phyloP scores from a whole-genome alignment of 2,888 invertebrate genomes.

The Danaus chrysippus region DNA sequence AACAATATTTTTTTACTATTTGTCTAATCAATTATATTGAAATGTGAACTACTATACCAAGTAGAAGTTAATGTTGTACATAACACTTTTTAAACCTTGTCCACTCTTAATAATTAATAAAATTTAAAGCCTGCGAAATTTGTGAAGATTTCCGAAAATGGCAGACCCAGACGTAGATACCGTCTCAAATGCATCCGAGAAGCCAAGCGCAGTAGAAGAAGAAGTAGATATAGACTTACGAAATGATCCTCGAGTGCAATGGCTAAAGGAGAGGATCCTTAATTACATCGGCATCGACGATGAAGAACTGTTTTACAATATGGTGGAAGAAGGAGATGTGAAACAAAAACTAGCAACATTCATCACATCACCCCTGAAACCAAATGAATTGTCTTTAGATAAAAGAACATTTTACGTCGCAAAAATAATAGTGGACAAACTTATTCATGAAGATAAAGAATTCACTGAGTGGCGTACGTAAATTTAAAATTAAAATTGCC shows the following conservation, averaged over 20 bases:
- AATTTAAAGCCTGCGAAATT: not conserved
- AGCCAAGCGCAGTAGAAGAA: slow-evolving; percentile 19
- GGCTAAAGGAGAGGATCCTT: slow-evolving; percentile 83
- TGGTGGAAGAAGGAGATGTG: slow-evolving; percentile 76
- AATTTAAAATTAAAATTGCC: not conserved
- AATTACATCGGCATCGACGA: slow-evolving; percentile 77
- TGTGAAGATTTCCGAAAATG: slow-evolving; percentile 14
- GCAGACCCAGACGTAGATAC: slow-evolving; percentile 7
- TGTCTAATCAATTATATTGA: too few species aligned
- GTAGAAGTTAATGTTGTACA: too few species aligned
- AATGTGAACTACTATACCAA: too few species aligned
- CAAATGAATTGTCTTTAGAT: slow-evolving; percentile 63
- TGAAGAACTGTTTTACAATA: slow-evolving; percentile 78
- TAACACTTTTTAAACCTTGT: too few species aligned
- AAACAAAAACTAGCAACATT: slow-evolving; percentile 60
- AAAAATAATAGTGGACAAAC: slow-evolving; percentile 84
- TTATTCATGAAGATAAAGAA: slow-evolving; percentile 84
- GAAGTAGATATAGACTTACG: slow-evolving; percentile 40
- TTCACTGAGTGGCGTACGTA: slow-evolving; percentile 86
- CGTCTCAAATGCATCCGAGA: slow-evolving; percentile 22
- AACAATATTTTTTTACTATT: too few species aligned
- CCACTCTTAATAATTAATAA: too few species aligned
- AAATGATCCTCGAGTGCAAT: slow-evolving; percentile 80
- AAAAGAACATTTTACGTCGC: slow-evolving; percentile 82
- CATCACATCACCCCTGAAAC: slow-evolving; percentile 45